Evolutionary conservation across 2,797 vertebrate species (phyloP).

Genomic region (Brotogeris chrysoptera): DNA sequence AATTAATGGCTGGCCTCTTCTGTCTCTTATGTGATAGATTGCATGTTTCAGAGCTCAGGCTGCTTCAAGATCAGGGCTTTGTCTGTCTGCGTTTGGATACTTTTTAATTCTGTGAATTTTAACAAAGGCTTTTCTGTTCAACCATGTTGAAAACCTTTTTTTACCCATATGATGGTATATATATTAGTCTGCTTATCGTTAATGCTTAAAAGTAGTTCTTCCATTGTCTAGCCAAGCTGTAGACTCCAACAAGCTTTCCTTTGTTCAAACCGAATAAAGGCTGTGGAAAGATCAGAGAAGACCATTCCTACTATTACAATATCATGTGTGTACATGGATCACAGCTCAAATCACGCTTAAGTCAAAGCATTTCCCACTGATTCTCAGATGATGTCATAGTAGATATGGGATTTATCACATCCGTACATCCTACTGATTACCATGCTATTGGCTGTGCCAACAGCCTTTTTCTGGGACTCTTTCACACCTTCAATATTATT

Average conservation of each 20-base stretch:
- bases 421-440: neutral
- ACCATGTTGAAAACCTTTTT: neutral
- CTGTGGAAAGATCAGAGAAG: neutral
- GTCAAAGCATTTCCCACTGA: neutral
- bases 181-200: neutral
- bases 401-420: neutral
- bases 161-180: neutral
- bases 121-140: neutral
- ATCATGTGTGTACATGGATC: rapidly evolving
- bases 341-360: rapidly evolving
- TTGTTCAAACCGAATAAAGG: neutral
- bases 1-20: slow-evolving; percentile 74
- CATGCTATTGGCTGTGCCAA: neutral
- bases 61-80: neutral
- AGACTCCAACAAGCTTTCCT: neutral
- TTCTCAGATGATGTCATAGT: neutral
- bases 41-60: slow-evolving; percentile 17
- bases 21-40: slow-evolving; percentile 52
- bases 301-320: neutral
- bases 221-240: neutral
- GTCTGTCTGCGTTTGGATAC: neutral
- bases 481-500: neutral
- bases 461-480: neutral
- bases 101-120: neutral
- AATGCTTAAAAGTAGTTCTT: neutral